Percentiles rank a stretch among this genome's conserved stretches.
phyloP scores from a whole-genome alignment of 2,888 invertebrate genomes.

The Drosophila pseudotakahashii region DNA sequence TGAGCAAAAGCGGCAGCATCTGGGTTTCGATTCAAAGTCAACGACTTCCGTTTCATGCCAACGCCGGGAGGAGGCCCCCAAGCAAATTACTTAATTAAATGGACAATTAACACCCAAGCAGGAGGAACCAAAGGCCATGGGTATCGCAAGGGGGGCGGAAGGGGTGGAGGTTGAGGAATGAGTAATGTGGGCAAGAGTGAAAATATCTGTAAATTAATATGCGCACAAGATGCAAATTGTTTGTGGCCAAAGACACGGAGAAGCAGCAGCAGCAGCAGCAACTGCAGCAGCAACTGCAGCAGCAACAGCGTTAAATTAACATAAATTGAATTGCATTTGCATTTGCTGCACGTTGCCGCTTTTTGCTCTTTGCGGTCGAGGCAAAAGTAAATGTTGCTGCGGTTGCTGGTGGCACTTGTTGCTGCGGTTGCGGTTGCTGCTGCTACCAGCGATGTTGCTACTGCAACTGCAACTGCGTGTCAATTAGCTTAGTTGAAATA shows the following conservation, averaged over 20 bases:
- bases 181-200: conserved; percentile 74
- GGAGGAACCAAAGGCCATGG: conserved; percentile 22
- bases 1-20: conserved; percentile 33
- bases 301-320: conserved; percentile 78
- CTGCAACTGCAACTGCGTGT: conserved; percentile 70
- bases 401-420: conserved; percentile 46
- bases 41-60: conserved; percentile 78
- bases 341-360: conserved; percentile 76
- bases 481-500: conserved; percentile 75
- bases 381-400: conserved; percentile 44
- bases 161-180: conserved; percentile 40
- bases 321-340: conserved; percentile 84
- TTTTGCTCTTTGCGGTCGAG: conserved; percentile 54
- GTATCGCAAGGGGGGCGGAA: conserved; percentile 2
- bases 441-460: conserved; percentile 44
- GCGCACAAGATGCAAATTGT: conserved; percentile 81
- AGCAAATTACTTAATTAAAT: conserved; percentile 82
- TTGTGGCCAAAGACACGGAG: conserved; percentile 71
- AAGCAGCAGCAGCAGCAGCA: conserved; percentile 35
- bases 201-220: conserved; percentile 80
- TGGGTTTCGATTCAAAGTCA: conserved; percentile 75
- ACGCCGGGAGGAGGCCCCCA: conserved; percentile 23
- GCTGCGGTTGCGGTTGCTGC: conserved; percentile 43
- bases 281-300: conserved; percentile 22
- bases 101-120: conserved; percentile 81